These are phyloP conservation scores for Pegea sp. DNA, from an alignment of 23 tunicate species.

Conservation along the genomic window DNA sequence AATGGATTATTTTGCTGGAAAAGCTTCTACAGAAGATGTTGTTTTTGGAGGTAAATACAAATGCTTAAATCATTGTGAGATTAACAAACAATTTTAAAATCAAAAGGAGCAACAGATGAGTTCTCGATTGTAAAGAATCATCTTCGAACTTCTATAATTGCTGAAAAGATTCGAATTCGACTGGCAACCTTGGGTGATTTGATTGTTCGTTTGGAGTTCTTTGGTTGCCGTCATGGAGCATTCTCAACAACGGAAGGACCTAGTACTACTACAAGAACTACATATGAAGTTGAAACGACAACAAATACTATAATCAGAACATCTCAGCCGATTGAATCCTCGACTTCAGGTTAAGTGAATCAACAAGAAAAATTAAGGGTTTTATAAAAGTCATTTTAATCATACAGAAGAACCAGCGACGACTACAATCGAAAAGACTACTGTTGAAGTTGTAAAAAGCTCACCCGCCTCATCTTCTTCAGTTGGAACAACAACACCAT, in stretches of 20 bases:
- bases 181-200: conserved; percentile 1
- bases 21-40: neutral
- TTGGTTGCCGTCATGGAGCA: neutral
- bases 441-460: neutral
- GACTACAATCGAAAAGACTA: conserved; percentile 2
- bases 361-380: too few species aligned
- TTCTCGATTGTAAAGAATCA: conserved; percentile 12
- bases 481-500: neutral
- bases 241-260: too few species aligned
- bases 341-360: neutral
- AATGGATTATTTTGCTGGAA: neutral
- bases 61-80: too few species aligned
- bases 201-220: neutral
- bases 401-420: too few species aligned
- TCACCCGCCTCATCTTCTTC: neutral
- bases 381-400: too few species aligned
- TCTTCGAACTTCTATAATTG: conserved; percentile 27
- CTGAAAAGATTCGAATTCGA: conserved; percentile 19
- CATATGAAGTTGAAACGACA: conserved; percentile 1
- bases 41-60: neutral
- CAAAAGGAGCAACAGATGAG: neutral
- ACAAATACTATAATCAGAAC: conserved; percentile 4
- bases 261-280: conserved; percentile 8
- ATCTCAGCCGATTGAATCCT: neutral
- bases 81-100: neutral